Percentiles rank a stretch among this genome's conserved stretches.
These are phyloP conservation scores for Bucco capensis DNA, from an alignment of 2,113 vertebrate genomes.

Conservation along the genomic window DNA sequence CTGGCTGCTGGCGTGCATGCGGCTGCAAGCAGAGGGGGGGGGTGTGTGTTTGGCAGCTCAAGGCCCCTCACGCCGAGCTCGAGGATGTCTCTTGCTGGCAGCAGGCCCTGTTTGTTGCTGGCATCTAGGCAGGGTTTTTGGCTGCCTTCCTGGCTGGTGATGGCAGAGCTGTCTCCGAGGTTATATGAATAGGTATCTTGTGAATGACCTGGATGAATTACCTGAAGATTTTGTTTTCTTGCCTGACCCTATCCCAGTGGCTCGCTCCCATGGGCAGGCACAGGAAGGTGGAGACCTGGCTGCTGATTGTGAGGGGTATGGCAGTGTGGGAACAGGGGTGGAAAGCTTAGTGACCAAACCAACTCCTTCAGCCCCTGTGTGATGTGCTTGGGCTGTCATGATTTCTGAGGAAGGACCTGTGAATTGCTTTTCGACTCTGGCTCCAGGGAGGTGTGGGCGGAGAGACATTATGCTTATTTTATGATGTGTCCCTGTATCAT, in stretches of 20 bases:
- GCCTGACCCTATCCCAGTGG: not conserved
- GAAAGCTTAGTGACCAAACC: accelerated
- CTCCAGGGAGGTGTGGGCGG: constrained; percentile 11
- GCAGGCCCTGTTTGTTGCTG: constrained; percentile 17
- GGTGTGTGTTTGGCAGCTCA: constrained; percentile 25
- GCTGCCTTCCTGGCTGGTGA: constrained; percentile 42
- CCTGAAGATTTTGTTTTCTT: not conserved
- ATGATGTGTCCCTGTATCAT: constrained; percentile 4
- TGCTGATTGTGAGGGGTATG: accelerated
- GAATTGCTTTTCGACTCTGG: not conserved
- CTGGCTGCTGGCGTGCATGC: not conserved
- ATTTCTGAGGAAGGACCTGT: not conserved
- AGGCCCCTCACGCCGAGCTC: not conserved
- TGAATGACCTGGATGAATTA: not conserved
- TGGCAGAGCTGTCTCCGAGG: not conserved
- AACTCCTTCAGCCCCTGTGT: accelerated
- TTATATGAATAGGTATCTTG: not conserved
- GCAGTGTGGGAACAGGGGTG: not conserved
- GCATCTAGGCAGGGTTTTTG: constrained; percentile 37
- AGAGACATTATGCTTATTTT: not conserved
- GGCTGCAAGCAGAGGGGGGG: constrained; percentile 9
- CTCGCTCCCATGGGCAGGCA: not conserved
- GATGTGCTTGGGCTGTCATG: not conserved
- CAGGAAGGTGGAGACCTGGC: not conserved
- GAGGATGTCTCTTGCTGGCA: constrained; percentile 30